Base-by-base conservation (phyloP, 2,888 invertebrate genomes). In the Octonoba sinensis region DNA sequence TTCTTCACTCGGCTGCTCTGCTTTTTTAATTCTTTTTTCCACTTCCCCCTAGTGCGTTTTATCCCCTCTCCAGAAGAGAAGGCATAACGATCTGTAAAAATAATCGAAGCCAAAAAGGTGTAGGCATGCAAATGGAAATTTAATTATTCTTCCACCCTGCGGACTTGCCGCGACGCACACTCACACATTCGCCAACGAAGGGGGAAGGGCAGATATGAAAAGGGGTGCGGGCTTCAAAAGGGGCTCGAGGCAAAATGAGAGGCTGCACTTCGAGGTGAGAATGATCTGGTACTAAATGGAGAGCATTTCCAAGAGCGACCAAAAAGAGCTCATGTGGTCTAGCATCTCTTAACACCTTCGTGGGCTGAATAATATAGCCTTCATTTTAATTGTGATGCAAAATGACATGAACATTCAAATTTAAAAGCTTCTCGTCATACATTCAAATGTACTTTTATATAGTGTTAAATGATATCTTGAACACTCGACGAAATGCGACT, bases 81-180 rank as follows among this genome's bases (percentile, higher is more conserved):
- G 18, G 65, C 62, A 81, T 62, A 62, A 69, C 69, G 70, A 74
- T 82, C 75, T 76, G 71, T 66, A 75, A 75, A 82, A 76, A 82
- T 75, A 82, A 76, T 76, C 82, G 71, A 82, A 82, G 75, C 71
- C 82, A 75, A 82, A 73, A 82, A 82, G 75, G 75, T 82, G 82
- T 82, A 65, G 75, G 82, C 75, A 76, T 71, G 75, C 75, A 82
- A 82, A 82, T 82, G 82, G 75, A 82, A 82, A 82, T 82, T 75
- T 82, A 82, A 82, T 82, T 82, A 82, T 79, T 79, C 79, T 67
- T 44, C 73, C 60, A 79, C 36, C 20, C 72, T 15, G 44, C 12
- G 24, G 65, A 49, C 24, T 59, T 24, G 54, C 36, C 24, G 62
- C 54, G 77, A 22, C 71, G 49, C n/a, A 46, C 60, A 75, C 65